Percentiles rank a stretch among this genome's conserved stretches.
phyloP scores from a whole-genome alignment of 2,888 invertebrate species.

The Augochlorella aurata region DNA sequence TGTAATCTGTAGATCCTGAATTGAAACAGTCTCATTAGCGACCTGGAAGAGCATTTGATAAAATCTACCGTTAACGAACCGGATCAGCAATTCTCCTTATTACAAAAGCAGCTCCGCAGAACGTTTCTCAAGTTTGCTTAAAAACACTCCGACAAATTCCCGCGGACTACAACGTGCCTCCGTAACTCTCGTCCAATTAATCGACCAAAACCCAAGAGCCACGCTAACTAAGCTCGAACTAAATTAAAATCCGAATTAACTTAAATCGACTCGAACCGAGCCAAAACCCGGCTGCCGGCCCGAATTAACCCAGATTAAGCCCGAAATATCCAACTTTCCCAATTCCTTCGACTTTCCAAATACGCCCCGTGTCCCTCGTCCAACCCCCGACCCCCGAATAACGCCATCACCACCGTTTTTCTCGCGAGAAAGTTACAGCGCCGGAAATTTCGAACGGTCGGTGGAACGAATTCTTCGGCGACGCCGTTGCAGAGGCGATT shows the following conservation, averaged over 20 bases:
- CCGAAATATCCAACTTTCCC: conserved; percentile 30
- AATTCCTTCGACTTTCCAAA: conserved; percentile 23
- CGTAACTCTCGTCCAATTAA: conserved; percentile 6
- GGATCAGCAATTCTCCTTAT: not conserved
- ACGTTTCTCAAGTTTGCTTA: not conserved
- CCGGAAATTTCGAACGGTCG: not conserved
- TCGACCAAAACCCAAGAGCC: conserved; percentile 20
- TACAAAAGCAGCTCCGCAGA: not conserved
- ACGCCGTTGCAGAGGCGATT: not conserved
- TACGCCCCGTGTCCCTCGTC: not conserved
- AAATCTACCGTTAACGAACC: conserved; percentile 4
- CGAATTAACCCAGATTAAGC: conserved; percentile 36
- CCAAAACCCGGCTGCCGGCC: conserved; percentile 6
- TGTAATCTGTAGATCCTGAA: not conserved
- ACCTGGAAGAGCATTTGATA: not conserved
- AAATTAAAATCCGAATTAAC: conserved; percentile 32
- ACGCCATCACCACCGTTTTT: not conserved
- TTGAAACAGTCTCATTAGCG: not conserved
- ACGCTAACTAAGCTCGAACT: conserved; percentile 21
- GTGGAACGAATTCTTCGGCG: not conserved
- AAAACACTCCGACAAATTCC: conserved; percentile 12
- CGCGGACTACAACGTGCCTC: not conserved
- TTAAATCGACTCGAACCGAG: conserved; percentile 18
- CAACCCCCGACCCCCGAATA: too few relatives aligned
- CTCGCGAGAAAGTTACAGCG: not conserved